phyloP scores from a whole-genome alignment of 2,113 vertebrate genomes.

The Microcebus griseorufus region DNA sequence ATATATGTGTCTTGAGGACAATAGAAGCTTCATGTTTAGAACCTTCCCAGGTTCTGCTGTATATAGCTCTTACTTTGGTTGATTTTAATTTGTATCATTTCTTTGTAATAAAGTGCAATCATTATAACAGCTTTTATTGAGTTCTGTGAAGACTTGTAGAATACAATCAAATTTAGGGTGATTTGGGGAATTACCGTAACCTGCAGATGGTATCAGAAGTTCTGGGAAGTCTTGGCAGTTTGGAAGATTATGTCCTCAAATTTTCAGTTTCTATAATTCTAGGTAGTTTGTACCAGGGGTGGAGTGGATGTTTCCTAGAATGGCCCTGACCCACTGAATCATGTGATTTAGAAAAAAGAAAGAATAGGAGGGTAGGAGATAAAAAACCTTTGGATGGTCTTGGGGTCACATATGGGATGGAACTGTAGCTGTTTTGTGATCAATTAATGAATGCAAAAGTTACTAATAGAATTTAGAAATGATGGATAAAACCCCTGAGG shows the following conservation, averaged over 20 bases:
- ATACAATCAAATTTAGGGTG: neutral
- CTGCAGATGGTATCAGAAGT: neutral
- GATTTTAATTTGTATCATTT: neutral
- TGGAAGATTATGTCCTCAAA: neutral
- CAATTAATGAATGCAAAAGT: neutral
- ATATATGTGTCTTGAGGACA: neutral
- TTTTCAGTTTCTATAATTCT: neutral
- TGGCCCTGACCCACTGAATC: neutral
- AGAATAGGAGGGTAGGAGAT: too few relatives aligned
- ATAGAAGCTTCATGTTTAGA: neutral
- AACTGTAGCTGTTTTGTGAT: neutral
- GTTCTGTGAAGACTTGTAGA: neutral
- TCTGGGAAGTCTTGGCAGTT: neutral
- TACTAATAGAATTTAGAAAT: neutral
- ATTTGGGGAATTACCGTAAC: neutral
- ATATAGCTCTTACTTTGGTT: neutral
- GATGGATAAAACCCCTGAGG: neutral
- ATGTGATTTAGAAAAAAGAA: neutral
- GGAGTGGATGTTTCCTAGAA: neutral
- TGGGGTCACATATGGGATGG: neutral
- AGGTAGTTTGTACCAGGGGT: neutral
- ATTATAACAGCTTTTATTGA: neutral
- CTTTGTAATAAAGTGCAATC: neutral
- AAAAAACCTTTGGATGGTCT: neutral
- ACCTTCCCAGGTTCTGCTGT: neutral